Conservation (phyloP, 2,113 vertebrate genomes). For the Rhinoptilus africanus region DNA sequence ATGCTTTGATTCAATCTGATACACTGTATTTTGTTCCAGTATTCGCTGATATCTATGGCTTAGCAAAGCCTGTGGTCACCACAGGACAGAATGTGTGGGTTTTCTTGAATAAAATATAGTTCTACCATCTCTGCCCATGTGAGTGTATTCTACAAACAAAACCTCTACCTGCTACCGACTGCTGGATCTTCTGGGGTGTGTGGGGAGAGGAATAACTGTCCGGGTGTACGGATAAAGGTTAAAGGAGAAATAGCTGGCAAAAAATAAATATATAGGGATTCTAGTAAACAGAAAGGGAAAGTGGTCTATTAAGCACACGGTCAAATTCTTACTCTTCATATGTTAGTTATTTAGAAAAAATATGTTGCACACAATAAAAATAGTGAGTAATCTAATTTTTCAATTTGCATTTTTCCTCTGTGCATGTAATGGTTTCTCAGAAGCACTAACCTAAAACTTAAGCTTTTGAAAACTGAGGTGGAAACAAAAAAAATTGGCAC, state of each 20-base stretch:
- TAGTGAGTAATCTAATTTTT: neutral
- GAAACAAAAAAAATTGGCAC: slow-evolving; percentile 48
- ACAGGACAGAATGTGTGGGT: slow-evolving; percentile 55
- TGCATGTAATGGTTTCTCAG: neutral
- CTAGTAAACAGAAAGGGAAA: neutral
- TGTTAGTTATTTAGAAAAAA: neutral
- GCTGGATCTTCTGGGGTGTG: neutral
- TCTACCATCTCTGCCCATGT: slow-evolving; percentile 49
- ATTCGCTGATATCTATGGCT: slow-evolving; percentile 58
- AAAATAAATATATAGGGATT: neutral
- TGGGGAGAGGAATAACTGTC: neutral
- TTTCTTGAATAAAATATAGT: slow-evolving; percentile 69
- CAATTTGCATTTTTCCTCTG: neutral
- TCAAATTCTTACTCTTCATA: neutral
- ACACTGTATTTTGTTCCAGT: slow-evolving; percentile 61
- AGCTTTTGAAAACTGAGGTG: slow-evolving; percentile 45
- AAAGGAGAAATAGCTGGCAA: neutral
- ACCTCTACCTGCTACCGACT: neutral
- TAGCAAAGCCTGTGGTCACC: slow-evolving; percentile 53
- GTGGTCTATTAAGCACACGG: neutral
- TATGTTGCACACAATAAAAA: neutral
- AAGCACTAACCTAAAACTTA: slow-evolving; percentile 37
- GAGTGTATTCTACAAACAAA: slow-evolving; percentile 38
- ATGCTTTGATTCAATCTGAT: slow-evolving; percentile 55
- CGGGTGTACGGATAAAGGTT: neutral